A percentile compares a stretch with the other conserved stretches of the same genome.
Evolutionary conservation across 2,797 vertebrate genomes (phyloP).

Genomic region (Harpagifer antarcticus): DNA sequence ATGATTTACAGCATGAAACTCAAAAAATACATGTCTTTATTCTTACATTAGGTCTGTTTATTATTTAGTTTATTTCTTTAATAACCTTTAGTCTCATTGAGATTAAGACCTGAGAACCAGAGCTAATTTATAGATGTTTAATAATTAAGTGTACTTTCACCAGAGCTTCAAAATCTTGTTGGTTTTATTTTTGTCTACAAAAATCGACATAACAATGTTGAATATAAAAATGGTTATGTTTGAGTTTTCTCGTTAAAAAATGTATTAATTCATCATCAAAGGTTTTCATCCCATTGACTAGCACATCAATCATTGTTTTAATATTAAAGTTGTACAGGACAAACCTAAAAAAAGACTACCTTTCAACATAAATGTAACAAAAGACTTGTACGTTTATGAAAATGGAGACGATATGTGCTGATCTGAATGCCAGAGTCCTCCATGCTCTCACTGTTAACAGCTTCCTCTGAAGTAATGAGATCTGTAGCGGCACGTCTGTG

Average conservation of each 20-base stretch:
- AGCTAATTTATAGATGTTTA: background rate
- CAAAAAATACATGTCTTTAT: background rate
- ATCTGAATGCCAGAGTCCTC: slow-evolving; percentile 6
- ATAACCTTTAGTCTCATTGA: too few relatives aligned
- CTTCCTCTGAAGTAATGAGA: slow-evolving; percentile 59
- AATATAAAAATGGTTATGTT: background rate
- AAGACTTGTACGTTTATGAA: background rate
- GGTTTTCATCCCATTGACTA: background rate
- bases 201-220: background rate
- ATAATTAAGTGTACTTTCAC: background rate
- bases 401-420: slow-evolving; percentile 3
- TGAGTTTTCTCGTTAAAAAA: background rate
- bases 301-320: background rate
- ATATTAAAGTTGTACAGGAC: background rate
- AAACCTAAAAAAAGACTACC: background rate
- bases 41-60: background rate
- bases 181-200: background rate
- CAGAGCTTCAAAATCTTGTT: background rate
- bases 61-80: background rate
- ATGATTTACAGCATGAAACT: background rate
- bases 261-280: background rate
- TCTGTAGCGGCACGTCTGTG: slow-evolving; percentile 32
- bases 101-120: too few relatives aligned
- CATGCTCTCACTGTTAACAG: slow-evolving; percentile 42
- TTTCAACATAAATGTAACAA: background rate